Percentiles rank a stretch among this genome's conserved stretches.
Conservation (phyloP, 1,140 invertebrate genomes). For the Drosophila ambigua region DNA sequence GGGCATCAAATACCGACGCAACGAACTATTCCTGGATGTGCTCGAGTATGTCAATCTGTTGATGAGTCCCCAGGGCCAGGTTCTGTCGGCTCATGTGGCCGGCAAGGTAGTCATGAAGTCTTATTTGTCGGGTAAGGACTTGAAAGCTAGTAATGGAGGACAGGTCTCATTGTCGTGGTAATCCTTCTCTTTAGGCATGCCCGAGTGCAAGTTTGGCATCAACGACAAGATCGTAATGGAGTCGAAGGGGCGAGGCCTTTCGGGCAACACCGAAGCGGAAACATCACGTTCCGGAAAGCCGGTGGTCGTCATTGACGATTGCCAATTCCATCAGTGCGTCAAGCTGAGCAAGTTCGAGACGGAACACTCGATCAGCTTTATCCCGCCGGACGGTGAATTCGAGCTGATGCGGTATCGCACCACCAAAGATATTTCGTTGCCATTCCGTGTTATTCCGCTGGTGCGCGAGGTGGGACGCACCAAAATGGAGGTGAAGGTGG, state of each 20-base stretch:
- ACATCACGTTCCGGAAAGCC: constrained; percentile 94
- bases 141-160: not conserved
- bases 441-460: constrained; percentile 99
- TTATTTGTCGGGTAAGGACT: constrained; percentile 92
- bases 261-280: constrained; percentile 92
- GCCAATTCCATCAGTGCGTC: constrained; percentile 99
- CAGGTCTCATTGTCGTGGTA: not conserved
- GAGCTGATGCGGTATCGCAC: constrained; percentile 99
- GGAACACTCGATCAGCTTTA: constrained; percentile 99
- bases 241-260: constrained; percentile 92
- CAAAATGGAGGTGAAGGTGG: constrained; percentile 99
- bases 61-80: constrained; percentile 99
- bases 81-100: constrained; percentile 99
- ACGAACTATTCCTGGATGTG: constrained; percentile 99
- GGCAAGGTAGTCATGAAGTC: constrained; percentile 99
- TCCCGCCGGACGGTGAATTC: constrained; percentile 99
- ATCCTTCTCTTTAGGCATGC: constrained; percentile 89
- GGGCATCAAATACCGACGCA: constrained; percentile 99
- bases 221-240: constrained; percentile 99
- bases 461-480: constrained; percentile 99
- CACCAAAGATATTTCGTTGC: constrained; percentile 99
- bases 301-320: constrained; percentile 99
- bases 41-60: constrained; percentile 99
- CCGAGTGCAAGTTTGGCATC: constrained; percentile 99
- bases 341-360: constrained; percentile 99